Evolutionary conservation across 2,888 invertebrate species (phyloP), one percentile per base, ranked within the genome.

Genomic region (Onchidella celtica): DNA sequence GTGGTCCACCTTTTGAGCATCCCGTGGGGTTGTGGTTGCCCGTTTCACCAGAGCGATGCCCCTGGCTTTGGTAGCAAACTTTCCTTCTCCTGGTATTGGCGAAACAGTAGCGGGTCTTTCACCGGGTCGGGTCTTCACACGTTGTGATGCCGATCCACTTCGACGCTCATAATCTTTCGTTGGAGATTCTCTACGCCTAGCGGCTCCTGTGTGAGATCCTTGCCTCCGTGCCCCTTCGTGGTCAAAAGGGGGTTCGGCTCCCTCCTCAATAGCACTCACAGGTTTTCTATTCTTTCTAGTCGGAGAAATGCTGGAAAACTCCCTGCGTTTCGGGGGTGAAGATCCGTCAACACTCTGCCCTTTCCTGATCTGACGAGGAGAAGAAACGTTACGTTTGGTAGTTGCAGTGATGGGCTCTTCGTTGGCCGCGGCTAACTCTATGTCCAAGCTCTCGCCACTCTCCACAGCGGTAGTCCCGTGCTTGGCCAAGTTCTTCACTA

Each of bases 381-480:
- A 9, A 4, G 61, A 61, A 61, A n/a, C n/a, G 4, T 6, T n/a
- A 4, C 61, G 14, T 6, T 9, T 4, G 34, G 32, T 36, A 14
- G 36, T 0, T n/a, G 14, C 6, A 17, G 65, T n/a, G 21, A 29
- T 21, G 2, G 76, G 14, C 1, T 29, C 21, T 32, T 14, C 27
- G 47, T 63, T 3, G 27, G 40, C 1, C 4, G n/a, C 11, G 29
- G 47, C 0, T 40, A 65, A 29, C 4, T 34, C 27, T 40, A 63
- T 57, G 47, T 79, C 79, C n/a, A n/a, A n/a, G n/a, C n/a, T n/a
- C n/a, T n/a, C n/a, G 0, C 79, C 79, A 24, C 72, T 47, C 66
- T 73, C 79, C 1, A 79, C 66, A 0, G 55, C 79, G 14, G 34
- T 32, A 27, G 65, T 63, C 6, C 55, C 66, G 38, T 73, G 38